phyloP scores from a whole-genome alignment of 2,113 vertebrate genomes.

The Zingel zingel region DNA sequence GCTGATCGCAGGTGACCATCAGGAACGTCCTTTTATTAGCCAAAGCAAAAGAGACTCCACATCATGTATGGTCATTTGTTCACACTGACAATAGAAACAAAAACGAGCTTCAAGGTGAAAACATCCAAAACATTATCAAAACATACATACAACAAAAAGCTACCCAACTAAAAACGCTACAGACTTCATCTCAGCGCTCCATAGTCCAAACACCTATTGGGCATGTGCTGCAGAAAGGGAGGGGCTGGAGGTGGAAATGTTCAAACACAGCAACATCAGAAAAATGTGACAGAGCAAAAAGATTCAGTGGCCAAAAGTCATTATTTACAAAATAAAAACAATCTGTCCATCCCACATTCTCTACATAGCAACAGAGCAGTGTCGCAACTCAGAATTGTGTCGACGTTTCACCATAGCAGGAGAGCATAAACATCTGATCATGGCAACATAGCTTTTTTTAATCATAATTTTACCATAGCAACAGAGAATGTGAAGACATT shows the following conservation, averaged over 20 bases:
- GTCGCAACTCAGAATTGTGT: constrained; percentile 37
- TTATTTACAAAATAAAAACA: constrained; percentile 59
- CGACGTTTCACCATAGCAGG: constrained; percentile 39
- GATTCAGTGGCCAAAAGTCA: constrained; percentile 34
- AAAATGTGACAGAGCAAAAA: constrained; percentile 50
- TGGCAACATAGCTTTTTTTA: constrained; percentile 29
- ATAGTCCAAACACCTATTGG: constrained; percentile 55
- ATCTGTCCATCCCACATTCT: constrained; percentile 47
- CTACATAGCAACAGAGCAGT: constrained; percentile 27
- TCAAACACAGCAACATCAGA: constrained; percentile 66
- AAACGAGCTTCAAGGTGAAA: constrained; percentile 59
- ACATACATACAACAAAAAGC: constrained; percentile 70
- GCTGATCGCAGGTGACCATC: constrained; percentile 67
- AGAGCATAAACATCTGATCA: constrained; percentile 39
- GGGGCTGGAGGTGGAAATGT: constrained; percentile 17
- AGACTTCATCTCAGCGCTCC: constrained; percentile 49
- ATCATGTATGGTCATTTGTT: constrained; percentile 80
- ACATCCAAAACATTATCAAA: constrained; percentile 75
- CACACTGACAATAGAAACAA: constrained; percentile 85
- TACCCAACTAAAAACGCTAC: constrained; percentile 70
- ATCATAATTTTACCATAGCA: constrained; percentile 32
- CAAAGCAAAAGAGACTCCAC: constrained; percentile 87
- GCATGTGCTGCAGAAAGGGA: constrained; percentile 40
- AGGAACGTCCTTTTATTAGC: constrained; percentile 94
- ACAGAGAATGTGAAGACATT: constrained; percentile 20